Evolutionary conservation across 2,797 vertebrate genomes (phyloP), one percentile per base, ranked within the genome.

Genomic region (Trichosurus vulpecula): DNA sequence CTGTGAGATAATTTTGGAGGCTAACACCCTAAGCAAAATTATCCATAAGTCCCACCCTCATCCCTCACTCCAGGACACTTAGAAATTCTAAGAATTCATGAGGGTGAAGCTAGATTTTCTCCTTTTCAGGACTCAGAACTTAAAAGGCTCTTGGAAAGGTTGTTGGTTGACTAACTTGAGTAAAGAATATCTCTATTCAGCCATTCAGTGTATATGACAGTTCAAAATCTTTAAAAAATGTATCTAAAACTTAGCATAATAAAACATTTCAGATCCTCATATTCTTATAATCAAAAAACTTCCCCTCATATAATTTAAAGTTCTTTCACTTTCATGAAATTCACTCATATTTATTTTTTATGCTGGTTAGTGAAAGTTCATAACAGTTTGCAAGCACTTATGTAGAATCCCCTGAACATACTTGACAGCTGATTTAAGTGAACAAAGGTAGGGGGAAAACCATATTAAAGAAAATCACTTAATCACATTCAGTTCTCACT

Each of bases 11-110:
- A 94, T 66, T 91, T 93, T 53, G 94, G 95, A 61, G 90, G 90
- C 90, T 25, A 93, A 4, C 27, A 91, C 90, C 94, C 90, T 90
- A n/a, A 92, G 92, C 6, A 66, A 94, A 96, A 91, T 94, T 52
- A 57, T 96, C 52, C 91, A 31, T 58, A 55, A 52, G 0, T 0
- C 29, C 58, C 93, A 95, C 81, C 74, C 74, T 87, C 41, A 87
- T 87, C 74, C 22, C 74, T 87, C 41, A 87, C 74, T 97, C 30
- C 94, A 91, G 31, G 35, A 30, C 52, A 92, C 30, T 74, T 35
- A 95, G 41, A 90, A 96, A 94, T 91, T 29, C 14, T 92, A 30
- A 90, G 47, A 53, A 52, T 54, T 51, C 51, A 51, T 2, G 6
- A 93, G 16, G 35, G 1, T 27, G 3, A 94, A 90, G 90, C 5